Percentiles rank a stretch among this genome's conserved stretches.
These are phyloP conservation scores for Meta bourneti DNA, from an alignment of 2,888 invertebrate species.

Conservation along the genomic window DNA sequence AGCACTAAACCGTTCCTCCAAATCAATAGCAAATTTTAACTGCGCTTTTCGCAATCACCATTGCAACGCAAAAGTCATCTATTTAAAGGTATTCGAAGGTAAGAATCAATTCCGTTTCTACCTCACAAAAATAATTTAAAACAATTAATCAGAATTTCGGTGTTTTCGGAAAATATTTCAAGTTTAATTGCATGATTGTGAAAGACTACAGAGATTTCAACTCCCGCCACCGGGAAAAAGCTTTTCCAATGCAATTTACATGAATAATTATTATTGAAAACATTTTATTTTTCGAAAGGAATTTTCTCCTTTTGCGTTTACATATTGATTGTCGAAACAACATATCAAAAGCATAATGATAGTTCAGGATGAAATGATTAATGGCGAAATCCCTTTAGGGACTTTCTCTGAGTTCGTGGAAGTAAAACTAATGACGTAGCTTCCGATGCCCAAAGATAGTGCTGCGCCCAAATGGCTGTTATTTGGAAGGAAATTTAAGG, in stretches of 20 bases:
- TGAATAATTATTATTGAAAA: conserved; percentile 1
- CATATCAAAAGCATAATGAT: conserved; percentile 1
- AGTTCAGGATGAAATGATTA: not conserved
- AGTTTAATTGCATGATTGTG: not conserved
- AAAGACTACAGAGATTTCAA: not conserved
- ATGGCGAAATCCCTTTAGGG: not conserved
- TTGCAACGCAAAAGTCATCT: not conserved
- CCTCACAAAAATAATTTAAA: not conserved
- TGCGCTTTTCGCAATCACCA: not conserved
- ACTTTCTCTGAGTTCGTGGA: not conserved
- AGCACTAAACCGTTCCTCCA: not conserved
- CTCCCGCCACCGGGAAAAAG: not conserved
- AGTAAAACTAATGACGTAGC: not conserved
- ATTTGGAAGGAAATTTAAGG: not conserved
- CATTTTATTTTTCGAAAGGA: not conserved
- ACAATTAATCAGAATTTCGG: not conserved
- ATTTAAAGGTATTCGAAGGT: not conserved
- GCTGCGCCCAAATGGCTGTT: not conserved
- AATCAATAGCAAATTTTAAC: not conserved
- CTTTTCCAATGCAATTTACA: not conserved
- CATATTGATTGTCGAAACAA: not conserved
- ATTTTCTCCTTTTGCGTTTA: not conserved
- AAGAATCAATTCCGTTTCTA: not conserved
- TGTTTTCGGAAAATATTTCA: not conserved
- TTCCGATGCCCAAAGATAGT: not conserved